phyloP scores from a whole-genome alignment of 2,797 vertebrate species.

The Sparus aurata region DNA sequence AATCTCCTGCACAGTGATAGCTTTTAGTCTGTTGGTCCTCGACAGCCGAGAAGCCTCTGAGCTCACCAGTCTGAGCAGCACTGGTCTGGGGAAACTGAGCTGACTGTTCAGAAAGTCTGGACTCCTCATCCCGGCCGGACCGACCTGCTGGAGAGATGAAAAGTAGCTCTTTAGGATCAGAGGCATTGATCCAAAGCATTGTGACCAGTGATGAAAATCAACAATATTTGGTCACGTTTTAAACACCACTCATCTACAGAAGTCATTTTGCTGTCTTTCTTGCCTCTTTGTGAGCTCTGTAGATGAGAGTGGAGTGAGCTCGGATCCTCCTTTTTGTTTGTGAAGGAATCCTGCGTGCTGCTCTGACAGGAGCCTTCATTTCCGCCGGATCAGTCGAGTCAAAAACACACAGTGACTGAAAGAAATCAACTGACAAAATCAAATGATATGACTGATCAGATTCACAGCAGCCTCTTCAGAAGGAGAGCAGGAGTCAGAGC shows the following conservation, averaged over 20 bases:
- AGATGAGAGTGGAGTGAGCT: conserved; percentile 60
- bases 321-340: conserved; percentile 43
- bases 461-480: background rate
- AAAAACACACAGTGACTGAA: background rate
- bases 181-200: background rate
- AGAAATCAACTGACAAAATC: background rate
- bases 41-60: conserved; percentile 80
- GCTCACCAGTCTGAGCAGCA: conserved; percentile 76
- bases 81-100: conserved; percentile 35
- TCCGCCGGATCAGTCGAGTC: background rate
- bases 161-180: background rate
- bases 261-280: background rate
- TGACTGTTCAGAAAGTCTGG: conserved; percentile 44
- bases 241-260: too few species aligned
- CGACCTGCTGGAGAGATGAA: conserved; percentile 32
- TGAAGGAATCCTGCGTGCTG: background rate
- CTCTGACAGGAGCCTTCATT: conserved; percentile 70
- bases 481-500: background rate
- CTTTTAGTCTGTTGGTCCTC: conserved; percentile 57
- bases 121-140: conserved; percentile 7
- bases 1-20: conserved; percentile 76
- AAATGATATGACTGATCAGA: background rate
- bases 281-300: conserved; percentile 79
- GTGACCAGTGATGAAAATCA: too few species aligned
- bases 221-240: too few species aligned